phyloP scores from a whole-genome alignment of 1,140 invertebrate species.

The Hirudo medicinalis region DNA sequence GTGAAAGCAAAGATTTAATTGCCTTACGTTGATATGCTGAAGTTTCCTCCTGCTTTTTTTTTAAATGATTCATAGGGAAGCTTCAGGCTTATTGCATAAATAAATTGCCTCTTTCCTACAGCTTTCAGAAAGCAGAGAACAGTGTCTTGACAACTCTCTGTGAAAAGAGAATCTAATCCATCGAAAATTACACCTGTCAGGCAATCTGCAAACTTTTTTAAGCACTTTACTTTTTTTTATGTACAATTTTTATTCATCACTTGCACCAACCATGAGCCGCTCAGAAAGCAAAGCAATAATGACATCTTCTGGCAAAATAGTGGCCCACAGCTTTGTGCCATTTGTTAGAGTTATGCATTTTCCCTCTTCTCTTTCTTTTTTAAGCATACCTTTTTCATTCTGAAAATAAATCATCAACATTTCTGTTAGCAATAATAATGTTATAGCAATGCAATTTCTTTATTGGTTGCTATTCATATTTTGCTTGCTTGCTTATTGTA shows the following conservation, averaged over 20 bases:
- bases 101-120: neutral
- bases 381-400: too few relatives aligned
- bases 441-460: too few relatives aligned
- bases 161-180: slow-evolving; percentile 8
- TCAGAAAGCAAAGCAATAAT: neutral
- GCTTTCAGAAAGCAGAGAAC: neutral
- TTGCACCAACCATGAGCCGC: neutral
- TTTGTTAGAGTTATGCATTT: too few relatives aligned
- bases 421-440: too few relatives aligned
- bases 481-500: too few relatives aligned
- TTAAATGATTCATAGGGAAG: slow-evolving; percentile 1
- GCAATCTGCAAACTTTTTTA: neutral
- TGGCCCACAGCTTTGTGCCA: neutral
- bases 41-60: neutral
- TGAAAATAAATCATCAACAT: too few relatives aligned
- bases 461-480: too few relatives aligned
- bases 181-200: neutral
- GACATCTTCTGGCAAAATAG: slow-evolving; percentile 4
- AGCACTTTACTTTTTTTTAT: neutral
- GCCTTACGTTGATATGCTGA: too few relatives aligned
- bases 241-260: neutral
- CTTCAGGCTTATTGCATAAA: neutral
- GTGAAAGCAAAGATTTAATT: too few relatives aligned
- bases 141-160: neutral
- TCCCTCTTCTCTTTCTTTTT: too few relatives aligned